Evolutionary conservation across 2,113 vertebrate species (phyloP).

Genomic region (Galeopterus variegatus): DNA sequence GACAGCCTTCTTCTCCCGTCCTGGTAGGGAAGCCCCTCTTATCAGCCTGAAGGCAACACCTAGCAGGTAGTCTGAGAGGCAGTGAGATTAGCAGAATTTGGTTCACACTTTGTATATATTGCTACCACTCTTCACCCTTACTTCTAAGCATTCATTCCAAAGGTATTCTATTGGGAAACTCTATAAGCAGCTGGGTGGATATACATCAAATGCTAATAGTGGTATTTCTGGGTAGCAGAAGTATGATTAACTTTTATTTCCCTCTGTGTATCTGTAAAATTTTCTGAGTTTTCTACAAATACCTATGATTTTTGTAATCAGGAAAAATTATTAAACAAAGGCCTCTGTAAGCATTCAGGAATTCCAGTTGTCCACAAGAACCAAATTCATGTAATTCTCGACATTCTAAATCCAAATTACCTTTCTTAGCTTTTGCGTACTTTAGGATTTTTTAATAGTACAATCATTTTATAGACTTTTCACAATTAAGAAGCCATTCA

Average conservation of each 20-base stretch:
- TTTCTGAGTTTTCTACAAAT: slow-evolving; percentile 32
- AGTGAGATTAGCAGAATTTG: not conserved
- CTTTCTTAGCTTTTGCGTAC: slow-evolving; percentile 3
- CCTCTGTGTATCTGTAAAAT: slow-evolving; percentile 39
- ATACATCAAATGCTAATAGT: not conserved
- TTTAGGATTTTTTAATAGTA: slow-evolving; percentile 29
- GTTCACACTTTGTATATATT: not conserved
- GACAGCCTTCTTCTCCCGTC: not conserved
- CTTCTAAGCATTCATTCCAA: not conserved
- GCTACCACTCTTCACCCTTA: not conserved
- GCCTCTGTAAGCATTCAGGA: not conserved
- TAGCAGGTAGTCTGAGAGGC: not conserved
- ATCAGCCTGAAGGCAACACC: not conserved
- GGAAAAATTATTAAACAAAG: slow-evolving; percentile 45
- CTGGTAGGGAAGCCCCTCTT: not conserved
- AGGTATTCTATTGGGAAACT: not conserved
- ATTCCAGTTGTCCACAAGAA: slow-evolving; percentile 34
- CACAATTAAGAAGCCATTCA: slow-evolving; percentile 59
- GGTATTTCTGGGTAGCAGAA: not conserved
- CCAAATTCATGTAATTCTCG: slow-evolving; percentile 36
- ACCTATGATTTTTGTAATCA: slow-evolving; percentile 21
- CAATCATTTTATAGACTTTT: slow-evolving; percentile 39
- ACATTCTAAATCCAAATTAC: slow-evolving; percentile 59
- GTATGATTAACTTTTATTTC: not conserved
- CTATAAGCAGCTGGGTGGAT: not conserved